Evolutionary conservation across 2,113 vertebrate species (phyloP).

Genomic region (Lepisosteus osseus): DNA sequence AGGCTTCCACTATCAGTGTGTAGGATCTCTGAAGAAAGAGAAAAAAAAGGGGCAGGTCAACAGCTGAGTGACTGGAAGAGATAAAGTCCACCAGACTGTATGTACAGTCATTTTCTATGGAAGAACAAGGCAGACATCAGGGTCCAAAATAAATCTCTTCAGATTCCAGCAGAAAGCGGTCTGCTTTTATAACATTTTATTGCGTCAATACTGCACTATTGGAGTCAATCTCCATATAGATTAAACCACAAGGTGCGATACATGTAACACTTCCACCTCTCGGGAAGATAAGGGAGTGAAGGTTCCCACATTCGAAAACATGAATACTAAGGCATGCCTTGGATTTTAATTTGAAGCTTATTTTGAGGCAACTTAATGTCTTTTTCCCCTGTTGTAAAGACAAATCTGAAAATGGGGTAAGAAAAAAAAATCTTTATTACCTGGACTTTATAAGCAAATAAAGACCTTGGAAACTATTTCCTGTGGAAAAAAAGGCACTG

Average conservation of each 20-base stretch:
- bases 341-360: too few relatives aligned
- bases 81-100: too few relatives aligned
- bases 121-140: background rate
- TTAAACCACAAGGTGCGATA: too few relatives aligned
- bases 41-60: slow-evolving; percentile 35
- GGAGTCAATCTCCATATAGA: background rate
- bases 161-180: background rate
- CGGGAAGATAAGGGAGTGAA: background rate
- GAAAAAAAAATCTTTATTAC: background rate
- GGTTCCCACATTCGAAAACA: background rate
- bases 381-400: too few relatives aligned
- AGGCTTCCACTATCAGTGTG: slow-evolving; percentile 90
- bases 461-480: background rate
- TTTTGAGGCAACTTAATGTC: too few relatives aligned
- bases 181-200: background rate
- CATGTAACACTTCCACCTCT: background rate
- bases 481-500: background rate
- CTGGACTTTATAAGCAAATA: background rate
- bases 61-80: background rate
- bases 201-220: background rate
- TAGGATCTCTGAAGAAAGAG: slow-evolving; percentile 88
- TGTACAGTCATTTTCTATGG: background rate
- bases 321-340: too few relatives aligned
- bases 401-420: background rate
- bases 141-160: background rate